phyloP scores from a whole-genome alignment of 2,888 invertebrate species.

The Plagodis pulveraria region DNA sequence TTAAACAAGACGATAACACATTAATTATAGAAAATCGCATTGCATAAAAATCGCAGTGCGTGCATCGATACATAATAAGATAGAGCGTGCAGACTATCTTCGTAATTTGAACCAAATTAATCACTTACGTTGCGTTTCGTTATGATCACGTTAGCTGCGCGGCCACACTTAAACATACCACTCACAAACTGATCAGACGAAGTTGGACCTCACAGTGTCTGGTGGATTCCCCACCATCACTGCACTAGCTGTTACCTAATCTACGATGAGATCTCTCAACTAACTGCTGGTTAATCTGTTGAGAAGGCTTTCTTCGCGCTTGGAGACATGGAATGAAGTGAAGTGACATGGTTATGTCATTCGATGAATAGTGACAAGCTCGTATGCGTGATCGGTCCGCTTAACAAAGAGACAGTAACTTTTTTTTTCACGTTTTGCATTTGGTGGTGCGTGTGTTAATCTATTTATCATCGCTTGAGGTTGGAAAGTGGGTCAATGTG shows the following conservation, averaged over 20 bases:
- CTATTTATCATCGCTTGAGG: no score
- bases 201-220: constrained; percentile 27
- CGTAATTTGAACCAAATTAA: constrained; percentile 1
- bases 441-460: background rate
- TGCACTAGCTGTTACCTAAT: constrained; percentile 25
- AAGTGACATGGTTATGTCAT: constrained; percentile 37
- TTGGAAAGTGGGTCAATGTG: no score
- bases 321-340: constrained; percentile 23
- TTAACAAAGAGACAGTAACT: constrained; percentile 1
- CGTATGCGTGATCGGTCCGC: constrained; percentile 14
- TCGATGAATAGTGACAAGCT: constrained; percentile 19
- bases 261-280: constrained; percentile 5
- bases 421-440: constrained; percentile 2
- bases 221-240: constrained; percentile 43
- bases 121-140: constrained; percentile 50
- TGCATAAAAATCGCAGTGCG: constrained; percentile 38
- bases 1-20: background rate
- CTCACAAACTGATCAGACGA: constrained; percentile 49
- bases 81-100: constrained; percentile 20
- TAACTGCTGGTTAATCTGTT: constrained; percentile 8
- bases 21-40: constrained; percentile 23
- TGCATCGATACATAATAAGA: constrained; percentile 23
- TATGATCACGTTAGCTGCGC: constrained; percentile 33
- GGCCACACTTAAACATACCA: constrained; percentile 48
- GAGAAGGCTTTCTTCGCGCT: constrained; percentile 45